A percentile compares a stretch with the other conserved stretches of the same genome.
Evolutionary conservation across 2,113 vertebrate species (phyloP).

Genomic region (Synchiropus splendidus): DNA sequence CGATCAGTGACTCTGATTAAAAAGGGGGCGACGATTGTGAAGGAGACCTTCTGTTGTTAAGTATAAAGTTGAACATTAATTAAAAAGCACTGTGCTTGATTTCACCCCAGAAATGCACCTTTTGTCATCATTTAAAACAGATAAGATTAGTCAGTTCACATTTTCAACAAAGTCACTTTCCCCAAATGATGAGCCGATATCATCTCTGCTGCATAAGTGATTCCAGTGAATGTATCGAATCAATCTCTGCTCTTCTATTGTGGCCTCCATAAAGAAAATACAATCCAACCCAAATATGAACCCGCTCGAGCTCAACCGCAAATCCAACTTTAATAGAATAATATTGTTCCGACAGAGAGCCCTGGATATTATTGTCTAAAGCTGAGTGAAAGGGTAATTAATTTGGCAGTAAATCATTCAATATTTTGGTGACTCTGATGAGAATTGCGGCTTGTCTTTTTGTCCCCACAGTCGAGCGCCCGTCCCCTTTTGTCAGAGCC

Average conservation of each 20-base stretch:
- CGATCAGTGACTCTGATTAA: conserved; percentile 36
- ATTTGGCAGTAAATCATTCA: conserved; percentile 63
- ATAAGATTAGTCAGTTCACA: conserved; percentile 33
- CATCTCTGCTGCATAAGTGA: conserved; percentile 53
- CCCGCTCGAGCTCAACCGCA: conserved; percentile 67
- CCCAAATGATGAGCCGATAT: conserved; percentile 47
- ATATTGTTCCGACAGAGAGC: conserved; percentile 63
- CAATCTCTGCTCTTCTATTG: conserved; percentile 46
- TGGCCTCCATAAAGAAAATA: conserved; percentile 57
- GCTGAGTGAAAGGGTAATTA: conserved; percentile 69
- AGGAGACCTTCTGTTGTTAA: conserved; percentile 22
- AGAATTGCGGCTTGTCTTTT: conserved; percentile 53
- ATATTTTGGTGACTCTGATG: conserved; percentile 63
- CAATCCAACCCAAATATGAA: conserved; percentile 67
- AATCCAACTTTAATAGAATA: conserved; percentile 68
- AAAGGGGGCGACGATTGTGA: conserved; percentile 29
- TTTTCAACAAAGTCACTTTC: conserved; percentile 36
- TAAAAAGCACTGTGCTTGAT: conserved; percentile 53
- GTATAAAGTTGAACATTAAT: conserved; percentile 50
- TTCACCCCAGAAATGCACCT: conserved; percentile 53
- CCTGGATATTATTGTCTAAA: conserved; percentile 67
- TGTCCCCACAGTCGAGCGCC: conserved; percentile 26
- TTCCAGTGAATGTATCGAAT: conserved; percentile 57
- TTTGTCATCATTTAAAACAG: conserved; percentile 41
- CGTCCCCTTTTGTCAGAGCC: conserved; percentile 54